phyloP scores from a whole-genome alignment of 2,888 invertebrate genomes.

The Polyploca ridens region DNA sequence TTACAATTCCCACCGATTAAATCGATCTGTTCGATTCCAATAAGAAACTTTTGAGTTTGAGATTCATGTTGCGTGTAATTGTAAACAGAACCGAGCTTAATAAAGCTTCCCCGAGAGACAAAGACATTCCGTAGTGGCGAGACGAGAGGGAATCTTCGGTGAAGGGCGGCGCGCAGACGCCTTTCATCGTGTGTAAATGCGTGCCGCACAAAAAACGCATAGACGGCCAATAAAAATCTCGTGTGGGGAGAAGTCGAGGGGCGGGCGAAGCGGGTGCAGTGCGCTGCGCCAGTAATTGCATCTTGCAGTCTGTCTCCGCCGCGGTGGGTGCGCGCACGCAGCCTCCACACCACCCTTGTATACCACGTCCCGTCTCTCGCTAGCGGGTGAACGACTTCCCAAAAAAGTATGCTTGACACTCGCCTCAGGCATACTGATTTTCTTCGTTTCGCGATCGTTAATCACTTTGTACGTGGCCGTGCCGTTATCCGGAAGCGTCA shows the following conservation, averaged over 20 bases:
- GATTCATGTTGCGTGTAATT: conserved; percentile 35
- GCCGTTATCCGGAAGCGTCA: conserved; percentile 65
- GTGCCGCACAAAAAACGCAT: conserved; percentile 77
- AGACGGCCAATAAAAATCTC: conserved; percentile 81
- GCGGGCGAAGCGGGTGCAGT: conserved; percentile 76
- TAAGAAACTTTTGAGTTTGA: conserved; percentile 20
- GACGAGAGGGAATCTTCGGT: conserved; percentile 72
- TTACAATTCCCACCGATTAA: conserved; percentile 23
- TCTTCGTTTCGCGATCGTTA: conserved; percentile 49
- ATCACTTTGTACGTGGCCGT: conserved; percentile 45
- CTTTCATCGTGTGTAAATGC: conserved; percentile 78
- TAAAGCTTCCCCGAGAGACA: conserved; percentile 60
- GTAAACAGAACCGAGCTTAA: conserved; percentile 50
- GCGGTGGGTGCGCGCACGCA: conserved; percentile 81
- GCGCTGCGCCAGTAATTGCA: conserved; percentile 69
- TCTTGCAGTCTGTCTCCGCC: conserved; percentile 75
- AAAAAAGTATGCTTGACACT: conserved; percentile 55
- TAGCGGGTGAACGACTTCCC: conserved; percentile 42
- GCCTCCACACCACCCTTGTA: conserved; percentile 53
- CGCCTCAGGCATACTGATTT: conserved; percentile 41
- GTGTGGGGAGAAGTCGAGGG: conserved; percentile 78
- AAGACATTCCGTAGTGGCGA: conserved; percentile 72
- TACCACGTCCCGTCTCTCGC: conserved; percentile 23
- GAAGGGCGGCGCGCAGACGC: conserved; percentile 74
- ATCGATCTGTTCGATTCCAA: conserved; percentile 13